Evolutionary conservation across 2,888 invertebrate genomes (phyloP), one percentile per base, ranked within the genome.

Genomic region (Sturmia bella): DNA sequence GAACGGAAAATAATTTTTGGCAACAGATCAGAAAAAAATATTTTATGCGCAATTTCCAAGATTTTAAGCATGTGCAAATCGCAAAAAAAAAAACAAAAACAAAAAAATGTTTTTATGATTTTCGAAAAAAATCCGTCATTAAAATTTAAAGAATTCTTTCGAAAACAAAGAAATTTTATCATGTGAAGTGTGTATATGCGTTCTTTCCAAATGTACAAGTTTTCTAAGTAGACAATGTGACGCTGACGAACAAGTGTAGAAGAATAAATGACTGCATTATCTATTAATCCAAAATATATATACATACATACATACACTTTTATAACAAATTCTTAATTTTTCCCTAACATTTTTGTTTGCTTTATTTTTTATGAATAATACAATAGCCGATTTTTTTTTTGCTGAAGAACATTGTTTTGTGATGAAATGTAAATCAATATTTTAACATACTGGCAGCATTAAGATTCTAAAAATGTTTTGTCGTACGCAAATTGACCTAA

Each of bases 21-120:
- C 85, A 85, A 64, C 4, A 5, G 19, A 79, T 66, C 84, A 83
- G 43, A 24, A 80, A 45, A 69, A 37, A 27, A 15, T 19, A 11
- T 48, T 37, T 64, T 83, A 80, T 78, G 77, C 74, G 77, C 82
- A 78, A 56, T 81, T 78, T 72, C 64, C 74, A 74, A 68, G 66
- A 17, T 19, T 32, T 17, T 37, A 37, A 17, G 6, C 13, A 21
- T 59, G 39, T n/a, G 21, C 13, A 19, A 41, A 7, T 1, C 1
- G 21, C n/a, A 41, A 59, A 72, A 52, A 37, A 13, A 17, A 43
- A 39, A 41, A 17, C 12, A 13, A 9, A 12, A 24, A 0, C 7
- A 63, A 63, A 52, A 59, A 27, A 17, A 59, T 9, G 39, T 37
- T 15, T 9, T 11, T 19, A 39, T 19, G 21, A 12, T 48, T 32